These are phyloP conservation scores for Plecotus auritus DNA, from an alignment of 2,113 vertebrate species.

Conservation along the genomic window DNA sequence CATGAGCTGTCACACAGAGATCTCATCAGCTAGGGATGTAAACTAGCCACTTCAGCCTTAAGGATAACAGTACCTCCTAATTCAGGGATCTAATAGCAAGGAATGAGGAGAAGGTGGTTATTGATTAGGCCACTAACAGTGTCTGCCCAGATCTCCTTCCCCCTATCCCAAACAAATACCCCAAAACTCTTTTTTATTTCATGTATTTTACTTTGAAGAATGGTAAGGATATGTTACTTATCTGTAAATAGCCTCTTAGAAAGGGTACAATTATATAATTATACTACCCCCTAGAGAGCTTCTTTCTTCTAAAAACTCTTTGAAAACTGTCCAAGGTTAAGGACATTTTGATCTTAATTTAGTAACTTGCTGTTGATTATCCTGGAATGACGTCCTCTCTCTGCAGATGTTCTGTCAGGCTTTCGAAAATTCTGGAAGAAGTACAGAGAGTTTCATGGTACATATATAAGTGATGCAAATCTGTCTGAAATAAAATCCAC, in stretches of 20 bases:
- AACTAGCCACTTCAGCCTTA: neutral
- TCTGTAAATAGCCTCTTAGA: constrained; percentile 54
- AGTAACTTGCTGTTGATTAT: constrained; percentile 52
- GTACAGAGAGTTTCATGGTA: neutral
- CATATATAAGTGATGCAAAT: neutral
- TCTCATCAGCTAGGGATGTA: neutral
- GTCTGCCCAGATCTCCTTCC: neutral
- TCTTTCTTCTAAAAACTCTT: constrained; percentile 54
- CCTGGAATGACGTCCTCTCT: constrained; percentile 31
- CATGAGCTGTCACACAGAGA: neutral
- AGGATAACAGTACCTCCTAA: neutral
- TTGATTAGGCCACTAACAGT: neutral
- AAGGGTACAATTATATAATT: constrained; percentile 59
- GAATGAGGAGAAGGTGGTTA: neutral
- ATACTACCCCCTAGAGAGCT: constrained; percentile 35
- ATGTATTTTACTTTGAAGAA: constrained; percentile 34
- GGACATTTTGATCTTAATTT: constrained; percentile 65
- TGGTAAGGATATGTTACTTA: neutral
- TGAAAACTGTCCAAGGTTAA: constrained; percentile 63
- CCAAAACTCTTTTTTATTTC: neutral
- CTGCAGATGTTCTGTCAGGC: constrained; percentile 4
- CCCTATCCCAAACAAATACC: neutral
- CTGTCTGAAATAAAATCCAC: neutral
- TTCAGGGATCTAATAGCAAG: neutral
- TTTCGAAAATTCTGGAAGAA: constrained; percentile 48